A percentile compares a stretch with the other conserved stretches of the same genome.
phyloP scores from a whole-genome alignment of 2,113 vertebrate species.

The Choloepus hoffmanni region DNA sequence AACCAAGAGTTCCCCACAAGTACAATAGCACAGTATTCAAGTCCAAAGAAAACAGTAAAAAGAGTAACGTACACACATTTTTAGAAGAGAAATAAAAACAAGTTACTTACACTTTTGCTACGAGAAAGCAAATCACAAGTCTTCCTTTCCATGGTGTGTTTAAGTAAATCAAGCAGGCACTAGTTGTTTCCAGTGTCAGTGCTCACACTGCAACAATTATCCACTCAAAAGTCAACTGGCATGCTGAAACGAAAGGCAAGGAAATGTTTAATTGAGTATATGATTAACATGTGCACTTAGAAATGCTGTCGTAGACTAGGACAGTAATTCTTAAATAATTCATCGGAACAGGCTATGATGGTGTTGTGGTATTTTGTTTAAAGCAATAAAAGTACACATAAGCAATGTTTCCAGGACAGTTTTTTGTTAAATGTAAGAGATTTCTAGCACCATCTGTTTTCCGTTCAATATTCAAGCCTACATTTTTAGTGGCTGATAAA shows the following conservation, averaged over 20 bases:
- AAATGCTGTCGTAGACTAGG: slow-evolving; percentile 54
- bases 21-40: not conserved
- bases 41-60: slow-evolving; percentile 1
- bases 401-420: slow-evolving; percentile 53
- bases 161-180: slow-evolving; percentile 60
- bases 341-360: slow-evolving; percentile 50
- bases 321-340: slow-evolving; percentile 74
- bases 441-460: slow-evolving; percentile 65
- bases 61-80: not conserved
- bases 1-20: not conserved
- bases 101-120: slow-evolving; percentile 87
- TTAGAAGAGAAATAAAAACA: slow-evolving; percentile 37
- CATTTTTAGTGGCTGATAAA: slow-evolving; percentile 38
- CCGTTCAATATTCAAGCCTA: slow-evolving; percentile 62
- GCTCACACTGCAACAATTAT: slow-evolving; percentile 58
- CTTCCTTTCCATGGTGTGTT: slow-evolving; percentile 83
- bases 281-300: slow-evolving; percentile 73
- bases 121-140: slow-evolving; percentile 74
- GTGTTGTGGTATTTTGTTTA: slow-evolving; percentile 43
- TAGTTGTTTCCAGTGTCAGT: slow-evolving; percentile 42
- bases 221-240: slow-evolving; percentile 78
- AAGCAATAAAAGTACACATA: slow-evolving; percentile 42
- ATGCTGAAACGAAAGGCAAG: slow-evolving; percentile 80
- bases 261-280: slow-evolving; percentile 82
- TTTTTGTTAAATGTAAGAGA: slow-evolving; percentile 68